phyloP scores from a whole-genome alignment of 1,140 invertebrate species.

The Drosophila pallidifrons region DNA sequence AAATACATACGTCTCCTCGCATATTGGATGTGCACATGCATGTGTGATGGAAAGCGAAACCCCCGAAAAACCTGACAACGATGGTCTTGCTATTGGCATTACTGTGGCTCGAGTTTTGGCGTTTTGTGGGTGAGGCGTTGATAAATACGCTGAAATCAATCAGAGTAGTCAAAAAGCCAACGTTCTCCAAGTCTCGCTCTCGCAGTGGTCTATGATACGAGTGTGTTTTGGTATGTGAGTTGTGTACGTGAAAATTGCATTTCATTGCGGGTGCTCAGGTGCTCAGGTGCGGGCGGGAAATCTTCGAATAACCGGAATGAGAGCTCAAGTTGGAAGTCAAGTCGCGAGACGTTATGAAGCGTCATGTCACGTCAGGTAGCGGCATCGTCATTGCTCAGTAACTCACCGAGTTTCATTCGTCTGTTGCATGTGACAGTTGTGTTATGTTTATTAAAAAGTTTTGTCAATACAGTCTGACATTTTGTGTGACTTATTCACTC shows the following conservation, averaged over 20 bases:
- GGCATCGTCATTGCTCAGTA: constrained; percentile 32
- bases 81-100: constrained; percentile 2
- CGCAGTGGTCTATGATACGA: constrained; percentile 24
- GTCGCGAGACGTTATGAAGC: constrained; percentile 18
- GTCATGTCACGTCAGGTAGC: constrained; percentile 36
- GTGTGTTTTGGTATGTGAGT: constrained; percentile 37
- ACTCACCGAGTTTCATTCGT: constrained; percentile 6
- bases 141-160: constrained; percentile 77
- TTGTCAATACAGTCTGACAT: constrained; percentile 50
- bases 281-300: constrained; percentile 17
- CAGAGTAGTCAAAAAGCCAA: constrained; percentile 62
- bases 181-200: neutral
- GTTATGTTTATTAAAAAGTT: constrained; percentile 65
- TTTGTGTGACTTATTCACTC: constrained; percentile 18
- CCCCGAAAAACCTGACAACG: constrained; percentile 5
- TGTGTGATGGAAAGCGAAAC: constrained; percentile 9
- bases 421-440: constrained; percentile 59
- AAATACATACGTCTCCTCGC: constrained; percentile 39
- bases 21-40: constrained; percentile 29
- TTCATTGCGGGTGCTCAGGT: constrained; percentile 38
- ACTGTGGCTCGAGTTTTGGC: constrained; percentile 5
- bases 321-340: neutral
- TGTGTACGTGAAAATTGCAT: constrained; percentile 77
- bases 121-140: constrained; percentile 21
- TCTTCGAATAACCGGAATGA: constrained; percentile 11